Conservation (phyloP, 2,797 vertebrate species). For the Meda fulgida region DNA sequence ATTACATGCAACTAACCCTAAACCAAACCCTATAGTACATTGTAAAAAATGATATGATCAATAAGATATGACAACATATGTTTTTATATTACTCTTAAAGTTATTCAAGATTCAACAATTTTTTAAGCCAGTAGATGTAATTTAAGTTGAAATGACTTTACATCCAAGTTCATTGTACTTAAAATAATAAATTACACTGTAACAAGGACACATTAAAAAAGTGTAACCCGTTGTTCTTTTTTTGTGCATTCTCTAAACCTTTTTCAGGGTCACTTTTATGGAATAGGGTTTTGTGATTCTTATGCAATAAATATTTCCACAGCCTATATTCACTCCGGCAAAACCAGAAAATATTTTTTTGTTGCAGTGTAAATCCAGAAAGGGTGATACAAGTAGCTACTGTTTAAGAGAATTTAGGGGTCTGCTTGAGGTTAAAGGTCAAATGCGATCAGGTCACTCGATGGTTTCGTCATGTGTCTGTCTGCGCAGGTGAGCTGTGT, state of each 20-base stretch:
- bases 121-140: too few relatives aligned
- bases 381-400: neutral
- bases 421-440: conserved; percentile 24
- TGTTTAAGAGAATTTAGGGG: neutral
- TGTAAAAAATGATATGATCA: neutral
- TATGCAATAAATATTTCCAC: neutral
- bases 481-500: conserved; percentile 27
- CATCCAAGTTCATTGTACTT: too few relatives aligned
- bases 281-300: neutral
- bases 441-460: conserved; percentile 21
- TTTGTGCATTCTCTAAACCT: neutral
- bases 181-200: neutral
- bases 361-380: conserved; percentile 2
- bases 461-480: conserved; percentile 8
- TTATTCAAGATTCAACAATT: too few relatives aligned
- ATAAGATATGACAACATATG: too few relatives aligned
- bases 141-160: too few relatives aligned
- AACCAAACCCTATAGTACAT: neutral
- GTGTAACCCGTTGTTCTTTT: neutral
- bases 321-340: neutral
- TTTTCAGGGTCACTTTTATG: conserved; percentile 1
- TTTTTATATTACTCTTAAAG: too few relatives aligned
- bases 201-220: neutral
- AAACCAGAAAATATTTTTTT: conserved; percentile 1
- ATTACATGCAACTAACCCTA: neutral